These are phyloP conservation scores for Paradoxurus hermaphroditus DNA, from an alignment of 2,113 vertebrate genomes.

Conservation along the genomic window DNA sequence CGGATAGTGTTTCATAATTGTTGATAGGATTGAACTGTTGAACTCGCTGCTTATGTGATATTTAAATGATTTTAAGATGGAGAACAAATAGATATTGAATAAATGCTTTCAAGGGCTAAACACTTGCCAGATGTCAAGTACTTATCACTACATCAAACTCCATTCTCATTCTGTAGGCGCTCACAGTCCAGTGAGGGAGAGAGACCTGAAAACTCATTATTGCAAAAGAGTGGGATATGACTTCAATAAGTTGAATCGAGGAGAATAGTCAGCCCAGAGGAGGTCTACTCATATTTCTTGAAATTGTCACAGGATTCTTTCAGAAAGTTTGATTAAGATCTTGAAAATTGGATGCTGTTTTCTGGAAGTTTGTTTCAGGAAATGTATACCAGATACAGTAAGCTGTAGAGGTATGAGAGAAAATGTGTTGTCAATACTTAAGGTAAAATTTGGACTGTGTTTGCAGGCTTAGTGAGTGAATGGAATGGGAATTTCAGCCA, in stretches of 20 bases:
- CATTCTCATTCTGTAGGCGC: not conserved
- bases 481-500: not conserved
- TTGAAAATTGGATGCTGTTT: not conserved
- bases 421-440: not conserved
- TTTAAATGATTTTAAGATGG: not conserved
- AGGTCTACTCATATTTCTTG: not conserved
- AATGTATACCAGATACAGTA: not conserved
- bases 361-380: not conserved
- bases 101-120: not conserved
- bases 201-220: not conserved
- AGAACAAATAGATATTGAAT: not conserved
- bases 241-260: not conserved
- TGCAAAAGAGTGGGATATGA: not conserved
- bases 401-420: not conserved
- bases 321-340: not conserved
- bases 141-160: not conserved
- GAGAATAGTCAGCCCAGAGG: not conserved
- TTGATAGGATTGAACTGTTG: not conserved
- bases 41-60: not conserved
- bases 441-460: not conserved
- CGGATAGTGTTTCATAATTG: not conserved
- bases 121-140: not conserved
- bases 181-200: not conserved
- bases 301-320: not conserved
- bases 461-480: not conserved